phyloP scores from a whole-genome alignment of 2,888 invertebrate genomes.

The Trachelus stipa region DNA sequence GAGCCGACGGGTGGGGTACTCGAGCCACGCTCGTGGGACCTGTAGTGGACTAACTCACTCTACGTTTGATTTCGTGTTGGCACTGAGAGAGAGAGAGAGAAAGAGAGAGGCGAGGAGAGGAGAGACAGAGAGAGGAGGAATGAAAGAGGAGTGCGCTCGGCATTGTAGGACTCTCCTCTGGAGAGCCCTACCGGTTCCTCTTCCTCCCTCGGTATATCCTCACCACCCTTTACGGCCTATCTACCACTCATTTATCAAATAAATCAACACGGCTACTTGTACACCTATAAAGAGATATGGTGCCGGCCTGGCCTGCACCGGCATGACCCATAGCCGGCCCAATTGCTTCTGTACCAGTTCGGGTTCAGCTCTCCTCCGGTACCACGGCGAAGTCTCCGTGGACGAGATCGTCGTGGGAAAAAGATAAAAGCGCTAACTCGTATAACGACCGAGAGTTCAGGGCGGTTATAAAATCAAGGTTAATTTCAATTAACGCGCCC shows the following conservation, averaged over 20 bases:
- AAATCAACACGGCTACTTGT: conserved; percentile 64
- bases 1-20: conserved; percentile 40
- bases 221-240: conserved; percentile 55
- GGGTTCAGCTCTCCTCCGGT: neutral
- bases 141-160: conserved; percentile 60
- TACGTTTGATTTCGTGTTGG: conserved; percentile 36
- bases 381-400: neutral
- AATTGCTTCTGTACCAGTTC: neutral
- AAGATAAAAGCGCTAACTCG: neutral
- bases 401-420: neutral
- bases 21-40: conserved; percentile 43
- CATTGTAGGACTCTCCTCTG: conserved; percentile 64
- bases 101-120: conserved; percentile 8
- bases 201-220: conserved; percentile 28
- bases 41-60: conserved; percentile 48
- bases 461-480: neutral
- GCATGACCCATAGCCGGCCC: conserved; percentile 36
- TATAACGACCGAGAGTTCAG: neutral
- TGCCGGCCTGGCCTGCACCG: conserved; percentile 13
- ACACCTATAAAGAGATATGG: conserved; percentile 58
- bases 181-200: conserved; percentile 56
- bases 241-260: conserved; percentile 63
- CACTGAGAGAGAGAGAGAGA: neutral
- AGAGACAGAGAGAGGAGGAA: conserved; percentile 30
- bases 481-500: neutral